Conservation (phyloP, 2,113 vertebrate species). For the Talpa occidentalis region DNA sequence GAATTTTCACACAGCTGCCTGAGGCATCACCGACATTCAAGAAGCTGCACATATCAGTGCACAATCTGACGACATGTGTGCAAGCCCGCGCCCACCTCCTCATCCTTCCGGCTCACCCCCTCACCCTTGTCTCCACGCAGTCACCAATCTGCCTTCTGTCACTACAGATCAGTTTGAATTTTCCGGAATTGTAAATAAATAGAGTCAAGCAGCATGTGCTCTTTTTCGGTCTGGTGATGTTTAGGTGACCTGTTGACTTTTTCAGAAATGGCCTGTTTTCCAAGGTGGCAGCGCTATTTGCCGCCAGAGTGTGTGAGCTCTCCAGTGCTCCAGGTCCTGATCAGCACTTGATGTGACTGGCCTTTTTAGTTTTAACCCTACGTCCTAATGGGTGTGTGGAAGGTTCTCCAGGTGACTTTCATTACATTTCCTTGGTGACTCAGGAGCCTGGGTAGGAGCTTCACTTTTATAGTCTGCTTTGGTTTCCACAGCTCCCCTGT, state of each 20-base stretch:
- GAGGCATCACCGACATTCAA: not conserved
- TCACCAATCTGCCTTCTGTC: not conserved
- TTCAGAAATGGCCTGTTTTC: not conserved
- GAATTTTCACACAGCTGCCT: not conserved
- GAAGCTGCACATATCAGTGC: not conserved
- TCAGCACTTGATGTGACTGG: rapidly evolving
- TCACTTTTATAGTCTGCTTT: not conserved
- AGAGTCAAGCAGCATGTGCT: not conserved
- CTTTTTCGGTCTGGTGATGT: not conserved
- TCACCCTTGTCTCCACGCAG: no score
- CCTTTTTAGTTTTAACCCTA: rapidly evolving
- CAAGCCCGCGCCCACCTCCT: not conserved
- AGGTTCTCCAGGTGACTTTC: rapidly evolving
- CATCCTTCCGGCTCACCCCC: not conserved
- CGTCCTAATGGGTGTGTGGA: rapidly evolving
- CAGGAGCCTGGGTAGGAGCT: not conserved
- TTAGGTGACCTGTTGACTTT: not conserved
- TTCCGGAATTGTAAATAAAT: not conserved
- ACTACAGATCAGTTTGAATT: not conserved
- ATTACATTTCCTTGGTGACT: not conserved
- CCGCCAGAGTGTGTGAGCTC: rapidly evolving
- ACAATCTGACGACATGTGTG: not conserved
- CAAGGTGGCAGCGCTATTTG: not conserved
- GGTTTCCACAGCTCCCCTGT: not conserved
- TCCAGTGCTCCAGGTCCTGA: rapidly evolving